Conservation (phyloP, 2,888 invertebrate genomes). For the Pammene fasciana region DNA sequence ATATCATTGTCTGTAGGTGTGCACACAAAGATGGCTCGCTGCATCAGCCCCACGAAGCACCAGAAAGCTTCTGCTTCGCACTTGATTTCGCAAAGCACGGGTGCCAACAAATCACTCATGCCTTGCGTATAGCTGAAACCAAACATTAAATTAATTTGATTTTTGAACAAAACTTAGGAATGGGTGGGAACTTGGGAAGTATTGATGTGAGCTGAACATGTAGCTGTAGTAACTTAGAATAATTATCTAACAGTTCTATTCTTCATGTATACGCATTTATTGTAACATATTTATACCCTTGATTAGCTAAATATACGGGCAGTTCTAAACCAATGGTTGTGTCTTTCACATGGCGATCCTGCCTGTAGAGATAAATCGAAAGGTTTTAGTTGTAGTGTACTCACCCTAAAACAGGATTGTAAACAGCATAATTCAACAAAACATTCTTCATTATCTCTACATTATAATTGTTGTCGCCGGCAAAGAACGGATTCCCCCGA, state of each 20-base stretch:
- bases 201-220: too few species aligned
- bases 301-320: too few species aligned
- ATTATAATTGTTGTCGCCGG: conserved; percentile 96
- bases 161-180: too few species aligned
- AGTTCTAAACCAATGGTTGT: too few species aligned
- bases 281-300: too few species aligned
- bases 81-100: conserved; percentile 95
- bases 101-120: conserved; percentile 98
- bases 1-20: conserved; percentile 97
- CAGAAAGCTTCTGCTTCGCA: conserved; percentile 98
- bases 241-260: too few species aligned
- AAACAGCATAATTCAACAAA: conserved; percentile 95
- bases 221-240: too few species aligned
- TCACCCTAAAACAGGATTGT: conserved; percentile 91
- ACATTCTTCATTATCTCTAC: conserved; percentile 96
- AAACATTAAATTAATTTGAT: neutral
- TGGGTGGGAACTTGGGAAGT: too few species aligned
- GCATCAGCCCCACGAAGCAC: conserved; percentile 99
- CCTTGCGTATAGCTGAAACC: conserved; percentile 90
- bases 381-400: conserved; percentile 45
- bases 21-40: conserved; percentile 96
- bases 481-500: conserved; percentile 95
- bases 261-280: too few species aligned
- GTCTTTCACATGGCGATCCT: too few species aligned
- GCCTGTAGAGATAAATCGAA: neutral